Percentiles rank a stretch among this genome's conserved stretches.
These are phyloP conservation scores for Tonatia bakeri DNA, from an alignment of 2,113 vertebrate species.

Conservation along the genomic window DNA sequence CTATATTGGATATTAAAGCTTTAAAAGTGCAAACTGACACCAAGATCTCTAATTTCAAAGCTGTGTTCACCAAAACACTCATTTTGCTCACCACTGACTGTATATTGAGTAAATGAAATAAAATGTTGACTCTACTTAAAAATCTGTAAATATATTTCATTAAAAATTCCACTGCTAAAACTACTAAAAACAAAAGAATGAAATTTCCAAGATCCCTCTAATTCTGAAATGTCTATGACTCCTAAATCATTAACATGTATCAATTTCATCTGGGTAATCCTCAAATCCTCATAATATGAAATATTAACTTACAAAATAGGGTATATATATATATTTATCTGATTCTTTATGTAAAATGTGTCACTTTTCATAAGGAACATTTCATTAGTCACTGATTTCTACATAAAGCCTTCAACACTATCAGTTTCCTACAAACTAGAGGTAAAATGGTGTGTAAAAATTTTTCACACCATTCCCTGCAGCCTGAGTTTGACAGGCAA, in stretches of 20 bases:
- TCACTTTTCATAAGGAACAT: background rate
- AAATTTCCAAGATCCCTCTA: background rate
- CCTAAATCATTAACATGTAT: background rate
- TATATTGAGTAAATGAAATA: background rate
- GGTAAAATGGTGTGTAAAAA: too few relatives aligned
- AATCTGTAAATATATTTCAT: background rate
- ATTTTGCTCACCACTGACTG: background rate
- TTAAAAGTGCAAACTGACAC: background rate
- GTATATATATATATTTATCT: background rate
- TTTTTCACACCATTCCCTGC: background rate
- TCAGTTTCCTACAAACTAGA: background rate
- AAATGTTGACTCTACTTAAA: background rate
- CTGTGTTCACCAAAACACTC: background rate
- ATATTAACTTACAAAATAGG: background rate
- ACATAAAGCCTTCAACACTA: background rate
- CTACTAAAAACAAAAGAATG: background rate
- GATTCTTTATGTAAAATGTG: background rate
- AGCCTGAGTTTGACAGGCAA: background rate
- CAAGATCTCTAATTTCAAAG: slow-evolving; percentile 6
- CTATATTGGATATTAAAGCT: background rate
- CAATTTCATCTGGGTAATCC: background rate
- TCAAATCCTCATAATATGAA: background rate
- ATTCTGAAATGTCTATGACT: background rate
- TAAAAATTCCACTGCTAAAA: background rate
- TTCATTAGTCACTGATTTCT: background rate